Evolutionary conservation across 2,888 invertebrate species (phyloP), one percentile per base, ranked within the genome.

Genomic region (Drosophila borealis): DNA sequence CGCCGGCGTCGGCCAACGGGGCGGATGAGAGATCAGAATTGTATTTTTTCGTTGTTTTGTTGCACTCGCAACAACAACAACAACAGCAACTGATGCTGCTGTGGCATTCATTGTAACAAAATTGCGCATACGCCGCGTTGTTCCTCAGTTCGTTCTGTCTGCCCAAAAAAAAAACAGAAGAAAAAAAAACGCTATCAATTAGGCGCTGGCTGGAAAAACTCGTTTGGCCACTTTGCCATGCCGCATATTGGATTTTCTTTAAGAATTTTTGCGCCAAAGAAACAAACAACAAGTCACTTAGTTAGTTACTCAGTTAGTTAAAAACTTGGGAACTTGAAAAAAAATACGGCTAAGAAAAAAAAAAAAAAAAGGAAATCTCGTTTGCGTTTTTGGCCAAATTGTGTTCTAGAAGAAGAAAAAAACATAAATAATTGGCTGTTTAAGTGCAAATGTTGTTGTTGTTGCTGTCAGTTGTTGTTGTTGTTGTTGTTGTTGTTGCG

Each of bases 391-490:
- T 54, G 39, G 42, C 70, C 64, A 41, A 46, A 29, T 59, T 66
- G 54, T 37, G 39, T 64, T 68, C 67, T 67, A 61, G 34, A 50
- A 42, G 37, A 48, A 45, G 45, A 45, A 39, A 63, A 44, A 36
- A 44, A 67, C 71, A 85, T 77, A 88, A 88, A 86, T 88, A 88
- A 83, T 82, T 85, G 85, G 75, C 81, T 76, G 70, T 78, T 83
- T 84, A 78, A 75, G 66, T 84, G 77, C 70, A 81, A 69, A 68
- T 57, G 48, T 48, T 64, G 71, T 44, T 60, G 49, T 62, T 68
- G 29, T 57, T 41, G 25, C 8, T 25, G 25, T 25, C 8, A 25
- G 33, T 36, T 57, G 37, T 55, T 59, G 57, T 44, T 62, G 76
- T 60, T 60, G 33, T 57, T 41, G 33, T 39, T 57, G 37, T 54